phyloP scores from a whole-genome alignment of 2,797 vertebrate genomes.

The Megaceryle alcyon region DNA sequence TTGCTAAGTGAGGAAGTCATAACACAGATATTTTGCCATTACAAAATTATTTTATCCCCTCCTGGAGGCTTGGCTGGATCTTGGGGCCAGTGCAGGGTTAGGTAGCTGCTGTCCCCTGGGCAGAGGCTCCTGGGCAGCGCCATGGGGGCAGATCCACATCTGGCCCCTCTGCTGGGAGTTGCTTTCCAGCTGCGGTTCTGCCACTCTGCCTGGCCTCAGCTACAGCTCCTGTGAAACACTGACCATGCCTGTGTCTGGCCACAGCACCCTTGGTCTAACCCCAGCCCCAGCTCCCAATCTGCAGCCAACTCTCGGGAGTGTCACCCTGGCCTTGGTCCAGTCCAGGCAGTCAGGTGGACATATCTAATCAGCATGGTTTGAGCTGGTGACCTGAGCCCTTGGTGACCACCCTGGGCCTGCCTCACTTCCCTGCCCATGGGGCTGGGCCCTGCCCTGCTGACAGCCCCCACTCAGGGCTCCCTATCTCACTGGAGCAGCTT shows the following conservation, averaged over 20 bases:
- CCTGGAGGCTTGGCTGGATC: background rate
- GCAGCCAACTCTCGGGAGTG: fast-evolving
- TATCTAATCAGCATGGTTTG: background rate
- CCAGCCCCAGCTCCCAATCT: too few relatives aligned
- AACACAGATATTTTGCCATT: background rate
- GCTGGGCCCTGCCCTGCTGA: background rate
- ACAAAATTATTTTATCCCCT: background rate
- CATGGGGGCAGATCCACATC: fast-evolving
- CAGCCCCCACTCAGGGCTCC: fast-evolving
- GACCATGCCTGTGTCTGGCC: background rate
- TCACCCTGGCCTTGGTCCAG: background rate
- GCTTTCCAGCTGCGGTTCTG: background rate
- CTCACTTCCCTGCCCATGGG: fast-evolving
- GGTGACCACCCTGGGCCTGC: fast-evolving
- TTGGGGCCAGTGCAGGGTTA: background rate
- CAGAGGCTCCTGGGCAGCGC: background rate
- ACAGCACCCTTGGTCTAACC: background rate
- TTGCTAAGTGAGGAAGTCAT: background rate
- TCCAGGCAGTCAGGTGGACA: fast-evolving
- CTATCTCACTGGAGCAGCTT: background rate
- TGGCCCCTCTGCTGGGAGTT: background rate
- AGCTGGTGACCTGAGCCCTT: background rate
- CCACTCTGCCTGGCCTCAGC: background rate
- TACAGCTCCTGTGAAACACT: fast-evolving
- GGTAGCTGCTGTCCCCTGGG: background rate